These are phyloP conservation scores for Metacarcinus magister DNA, from an alignment of 2,888 invertebrate species.

Conservation along the genomic window DNA sequence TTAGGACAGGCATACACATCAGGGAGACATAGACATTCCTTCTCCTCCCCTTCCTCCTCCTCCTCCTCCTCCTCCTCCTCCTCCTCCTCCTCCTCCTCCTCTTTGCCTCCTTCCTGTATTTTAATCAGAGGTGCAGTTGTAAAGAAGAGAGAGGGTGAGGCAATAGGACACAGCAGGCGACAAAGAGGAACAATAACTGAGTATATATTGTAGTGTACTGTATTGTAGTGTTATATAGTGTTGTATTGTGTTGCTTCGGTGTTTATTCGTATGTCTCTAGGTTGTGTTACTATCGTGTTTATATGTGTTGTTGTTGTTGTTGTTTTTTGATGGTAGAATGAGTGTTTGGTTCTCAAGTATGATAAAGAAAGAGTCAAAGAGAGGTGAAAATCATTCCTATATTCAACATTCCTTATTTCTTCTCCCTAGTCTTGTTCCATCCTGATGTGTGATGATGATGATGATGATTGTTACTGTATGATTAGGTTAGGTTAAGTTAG, in stretches of 20 bases:
- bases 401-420: too few relatives aligned
- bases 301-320: background rate
- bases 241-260: background rate
- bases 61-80: background rate
- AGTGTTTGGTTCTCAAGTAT: too few relatives aligned
- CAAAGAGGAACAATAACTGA: background rate
- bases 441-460: too few relatives aligned
- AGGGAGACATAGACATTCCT: background rate
- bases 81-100: too few relatives aligned
- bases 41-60: background rate
- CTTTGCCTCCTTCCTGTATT: background rate
- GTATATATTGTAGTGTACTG: background rate
- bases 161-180: background rate
- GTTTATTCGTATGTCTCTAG: background rate
- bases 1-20: background rate
- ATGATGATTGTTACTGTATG: background rate
- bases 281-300: background rate
- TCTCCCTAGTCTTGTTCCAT: too few relatives aligned
- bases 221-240: background rate
- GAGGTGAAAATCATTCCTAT: too few relatives aligned
- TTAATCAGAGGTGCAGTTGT: background rate
- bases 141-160: background rate
- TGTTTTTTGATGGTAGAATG: too few relatives aligned
- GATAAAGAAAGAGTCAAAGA: too few relatives aligned
- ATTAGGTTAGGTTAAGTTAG: background rate